phyloP scores from a whole-genome alignment of 2,888 invertebrate species.

The Harmothoe impar region DNA sequence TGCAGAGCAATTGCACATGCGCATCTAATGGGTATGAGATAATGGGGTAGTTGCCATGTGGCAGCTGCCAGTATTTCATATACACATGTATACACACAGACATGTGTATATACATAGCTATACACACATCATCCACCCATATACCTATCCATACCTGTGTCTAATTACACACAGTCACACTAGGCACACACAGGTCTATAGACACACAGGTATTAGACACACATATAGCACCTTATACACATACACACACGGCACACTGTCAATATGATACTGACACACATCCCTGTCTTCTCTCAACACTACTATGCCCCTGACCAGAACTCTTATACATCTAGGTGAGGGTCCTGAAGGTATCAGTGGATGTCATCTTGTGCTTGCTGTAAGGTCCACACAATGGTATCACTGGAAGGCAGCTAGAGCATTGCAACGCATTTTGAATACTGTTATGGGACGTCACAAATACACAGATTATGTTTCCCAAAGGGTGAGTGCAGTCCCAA shows the following conservation, averaged over 20 bases:
- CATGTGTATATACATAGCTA: neutral
- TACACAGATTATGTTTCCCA: too few relatives aligned
- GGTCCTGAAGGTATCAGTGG: too few relatives aligned
- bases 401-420: too few relatives aligned
- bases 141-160: neutral
- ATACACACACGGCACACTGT: neutral
- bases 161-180: neutral
- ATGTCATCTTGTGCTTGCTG: too few relatives aligned
- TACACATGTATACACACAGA: neutral
- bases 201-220: conserved; percentile 9
- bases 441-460: too few relatives aligned
- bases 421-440: too few relatives aligned
- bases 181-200: neutral
- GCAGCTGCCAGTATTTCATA: neutral
- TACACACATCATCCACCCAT: neutral
- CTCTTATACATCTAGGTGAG: too few relatives aligned
- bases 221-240: neutral
- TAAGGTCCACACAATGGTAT: too few relatives aligned
- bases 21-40: neutral
- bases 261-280: neutral
- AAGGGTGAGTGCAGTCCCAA: too few relatives aligned
- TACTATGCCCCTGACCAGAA: neutral
- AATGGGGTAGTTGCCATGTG: neutral
- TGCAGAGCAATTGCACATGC: neutral
- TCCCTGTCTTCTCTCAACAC: neutral